phyloP scores from a whole-genome alignment of 2,113 vertebrate species.

The Pollachius pollachius region DNA sequence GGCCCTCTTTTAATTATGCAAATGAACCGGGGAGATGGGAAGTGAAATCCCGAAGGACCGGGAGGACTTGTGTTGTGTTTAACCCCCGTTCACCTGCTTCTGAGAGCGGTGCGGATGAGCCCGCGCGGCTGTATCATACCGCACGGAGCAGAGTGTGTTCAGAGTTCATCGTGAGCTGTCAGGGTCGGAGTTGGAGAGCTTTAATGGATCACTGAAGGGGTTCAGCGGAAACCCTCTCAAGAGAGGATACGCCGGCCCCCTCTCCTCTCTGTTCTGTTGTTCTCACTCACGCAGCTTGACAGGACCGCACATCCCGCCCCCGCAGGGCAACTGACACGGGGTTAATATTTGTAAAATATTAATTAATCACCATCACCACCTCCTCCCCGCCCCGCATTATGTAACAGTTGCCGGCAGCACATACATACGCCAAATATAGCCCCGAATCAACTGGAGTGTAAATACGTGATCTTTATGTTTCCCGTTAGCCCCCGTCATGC shows the following conservation, averaged over 20 bases:
- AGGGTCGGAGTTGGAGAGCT: no score
- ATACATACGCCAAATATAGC: slow-evolving; percentile 42
- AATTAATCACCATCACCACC: slow-evolving; percentile 53
- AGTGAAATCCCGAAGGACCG: no score
- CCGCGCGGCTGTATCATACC: no score
- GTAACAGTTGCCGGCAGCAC: slow-evolving; percentile 26
- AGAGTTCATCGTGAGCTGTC: no score
- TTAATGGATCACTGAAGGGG: no score
- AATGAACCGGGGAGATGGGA: no score
- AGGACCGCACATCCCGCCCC: slow-evolving; percentile 24
- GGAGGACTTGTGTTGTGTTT: no score
- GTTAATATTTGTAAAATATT: slow-evolving; percentile 66
- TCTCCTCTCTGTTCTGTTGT: background rate
- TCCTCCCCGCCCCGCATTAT: slow-evolving; percentile 12
- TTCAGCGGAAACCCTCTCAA: no score
- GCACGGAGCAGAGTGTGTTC: no score
- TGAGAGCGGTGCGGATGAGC: no score
- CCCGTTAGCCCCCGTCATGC: slow-evolving; percentile 29
- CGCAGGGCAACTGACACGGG: slow-evolving; percentile 32
- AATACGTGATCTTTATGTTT: slow-evolving; percentile 40
- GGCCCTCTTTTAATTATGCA: no score
- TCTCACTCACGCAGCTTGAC: background rate
- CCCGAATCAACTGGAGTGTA: slow-evolving; percentile 39
- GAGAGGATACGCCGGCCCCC: background rate
- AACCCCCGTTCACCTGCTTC: no score